Base-by-base conservation (phyloP, 2,113 vertebrate species). In the Sclerurus mexicanus region DNA sequence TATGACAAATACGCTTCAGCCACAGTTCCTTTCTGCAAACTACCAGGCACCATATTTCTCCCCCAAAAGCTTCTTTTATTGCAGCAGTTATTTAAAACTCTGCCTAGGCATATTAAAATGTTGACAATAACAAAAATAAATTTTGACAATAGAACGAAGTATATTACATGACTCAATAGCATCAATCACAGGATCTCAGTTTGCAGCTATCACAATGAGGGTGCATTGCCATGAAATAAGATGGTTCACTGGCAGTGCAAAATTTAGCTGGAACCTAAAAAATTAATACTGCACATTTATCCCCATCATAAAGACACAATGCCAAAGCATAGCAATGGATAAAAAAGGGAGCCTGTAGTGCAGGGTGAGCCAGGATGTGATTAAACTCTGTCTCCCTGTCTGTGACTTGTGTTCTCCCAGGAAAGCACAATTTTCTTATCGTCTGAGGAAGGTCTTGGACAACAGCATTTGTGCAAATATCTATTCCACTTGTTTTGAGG, bases 91-190 rank as follows among this genome's bases (percentile, higher is more conserved):
- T 90, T 96, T 88, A 85, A 78, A 96, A 86, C 55, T 64, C 60
- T 75, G 85, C 59, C 63, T 56, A 37, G 68, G 71, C 46, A 50
- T 68, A 74, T 71, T 94, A 52, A 92, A 90, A 35, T 9, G 35
- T 60, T 92, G 88, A 88, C 47, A 81, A 52, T 60, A 77, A 68
- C 44, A 67, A 76, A 93, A 96, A 96, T 73, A 86, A 66, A 44
- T 68, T 52, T 80, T 60, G 79, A 93, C 88, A 90, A 71, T 64
- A 78, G 63, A 87, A 87, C 1, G 2, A 8, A 7, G 24, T 73
- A 33, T 25, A 46, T 89, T 67, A 78, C 55, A 39, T 11, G 62
- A 49, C 37, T 78, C 56, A 52, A 86, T 2, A 55, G 72, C 82
- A 88, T 93, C 87, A 71, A 53, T 85, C 90, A 84, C 56, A 71